Base-by-base conservation (phyloP, 1,140 invertebrate species). In the Drosophila navojoa region DNA sequence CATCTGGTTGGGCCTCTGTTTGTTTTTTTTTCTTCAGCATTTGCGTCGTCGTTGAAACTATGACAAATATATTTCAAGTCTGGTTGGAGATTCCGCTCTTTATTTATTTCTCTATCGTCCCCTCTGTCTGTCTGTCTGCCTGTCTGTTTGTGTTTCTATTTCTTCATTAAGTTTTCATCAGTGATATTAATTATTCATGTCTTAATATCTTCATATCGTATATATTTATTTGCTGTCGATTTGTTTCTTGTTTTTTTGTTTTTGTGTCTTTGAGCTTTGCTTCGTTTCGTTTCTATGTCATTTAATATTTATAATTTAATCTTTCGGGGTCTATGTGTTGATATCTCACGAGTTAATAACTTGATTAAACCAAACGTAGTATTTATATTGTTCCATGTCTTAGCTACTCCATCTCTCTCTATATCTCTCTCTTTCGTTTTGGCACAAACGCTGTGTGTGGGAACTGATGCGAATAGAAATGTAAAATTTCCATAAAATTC, bases 121-220 rank as follows among this genome's bases (percentile, higher is more conserved):
- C 10, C 61, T 13, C 32, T 29, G 15, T n/a, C 50, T 15, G n/a
- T 5, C 35, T 22, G n/a, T 22, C 13, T 45, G 53, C 16, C 11
- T 45, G 15, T 60, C 35, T 71, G 29, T 47, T 40, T 73, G 63
- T 71, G 64, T 79, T 80, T 90, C 79, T 77, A 89, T 89, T 90
- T 89, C 85, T 89, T 89, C 84, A 89, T 89, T 89, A 89, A 89
- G 84, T 89, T 89, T 89, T 89, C 84, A 89, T 89, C 84, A 89
- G 84, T 76, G 77, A 84, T 70, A 89, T 89, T 89, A 89, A 89
- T 89, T 89, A 89, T 89, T 89, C 84, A 89, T 89, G 84, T 89
- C 84, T 79, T 71, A 89, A 89, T 89, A 89, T 89, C 84, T 84
- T 84, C 74, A 84, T 78, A 89, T 80, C 77, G 84, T 60, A 82